These are phyloP conservation scores for Cinclus mexicanus DNA, from an alignment of 2,113 vertebrate genomes.

Conservation along the genomic window DNA sequence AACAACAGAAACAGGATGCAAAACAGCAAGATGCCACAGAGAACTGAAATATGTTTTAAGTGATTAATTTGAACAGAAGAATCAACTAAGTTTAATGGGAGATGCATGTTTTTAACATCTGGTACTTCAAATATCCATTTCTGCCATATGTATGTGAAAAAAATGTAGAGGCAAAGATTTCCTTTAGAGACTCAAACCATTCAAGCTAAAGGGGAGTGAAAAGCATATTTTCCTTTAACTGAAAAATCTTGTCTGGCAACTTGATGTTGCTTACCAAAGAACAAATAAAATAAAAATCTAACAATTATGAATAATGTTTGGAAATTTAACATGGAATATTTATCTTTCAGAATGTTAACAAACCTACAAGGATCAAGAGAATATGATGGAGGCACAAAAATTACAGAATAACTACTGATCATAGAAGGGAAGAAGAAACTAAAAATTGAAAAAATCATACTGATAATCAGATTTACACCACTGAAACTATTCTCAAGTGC, in stretches of 20 bases:
- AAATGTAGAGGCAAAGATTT: neutral
- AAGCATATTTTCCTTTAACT: neutral
- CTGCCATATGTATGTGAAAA: neutral
- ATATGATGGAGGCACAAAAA: neutral
- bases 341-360: neutral
- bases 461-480: neutral
- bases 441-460: neutral
- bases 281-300: neutral
- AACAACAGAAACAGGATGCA: neutral
- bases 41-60: neutral
- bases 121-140: neutral
- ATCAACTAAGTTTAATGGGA: neutral
- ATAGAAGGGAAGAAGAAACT: neutral
- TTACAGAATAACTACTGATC: neutral
- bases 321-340: neutral
- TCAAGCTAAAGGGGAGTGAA: neutral
- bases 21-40: neutral
- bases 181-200: neutral
- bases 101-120: neutral
- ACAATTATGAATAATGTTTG: neutral
- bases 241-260: neutral
- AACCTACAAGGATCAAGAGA: neutral
- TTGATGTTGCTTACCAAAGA: neutral
- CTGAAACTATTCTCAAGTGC: neutral
- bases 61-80: neutral